A percentile compares a stretch with the other conserved stretches of the same genome.
Conservation (phyloP, 2,113 vertebrate species). For the Procavia capensis region DNA sequence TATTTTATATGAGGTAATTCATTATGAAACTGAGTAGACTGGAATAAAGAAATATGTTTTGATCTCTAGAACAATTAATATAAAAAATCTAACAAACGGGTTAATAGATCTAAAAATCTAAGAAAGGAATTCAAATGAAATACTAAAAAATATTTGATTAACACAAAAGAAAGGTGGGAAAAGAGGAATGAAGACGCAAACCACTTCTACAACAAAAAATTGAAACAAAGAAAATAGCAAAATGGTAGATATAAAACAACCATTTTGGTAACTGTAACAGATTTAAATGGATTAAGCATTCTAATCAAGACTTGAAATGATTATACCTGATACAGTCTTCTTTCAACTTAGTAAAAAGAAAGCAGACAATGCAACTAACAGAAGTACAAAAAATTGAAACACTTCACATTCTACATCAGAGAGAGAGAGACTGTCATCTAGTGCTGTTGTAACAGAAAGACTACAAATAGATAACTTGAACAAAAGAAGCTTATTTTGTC, state of each 20-base stretch:
- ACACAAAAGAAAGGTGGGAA: neutral
- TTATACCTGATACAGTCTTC: neutral
- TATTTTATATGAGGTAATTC: neutral
- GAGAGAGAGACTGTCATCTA: too few species aligned
- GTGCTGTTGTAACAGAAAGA: too few species aligned
- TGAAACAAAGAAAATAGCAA: slow-evolving; percentile 3
- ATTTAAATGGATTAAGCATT: slow-evolving; percentile 7
- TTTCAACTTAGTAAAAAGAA: neutral
- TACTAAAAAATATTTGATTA: neutral
- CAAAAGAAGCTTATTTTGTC: too few species aligned
- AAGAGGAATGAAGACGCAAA: neutral
- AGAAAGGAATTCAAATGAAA: neutral
- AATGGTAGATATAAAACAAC: neutral
- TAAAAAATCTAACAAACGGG: neutral
- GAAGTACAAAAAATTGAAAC: neutral
- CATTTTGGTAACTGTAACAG: neutral
- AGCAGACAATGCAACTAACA: neutral
- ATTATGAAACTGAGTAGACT: neutral
- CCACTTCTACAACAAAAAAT: neutral
- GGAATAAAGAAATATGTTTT: neutral
- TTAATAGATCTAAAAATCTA: neutral
- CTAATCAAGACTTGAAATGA: neutral
- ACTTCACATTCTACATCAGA: neutral
- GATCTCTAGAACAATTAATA: neutral
- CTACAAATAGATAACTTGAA: too few species aligned